These are phyloP conservation scores for Temnothorax curvispinosus DNA, from an alignment of 1,140 invertebrate species.

Conservation along the genomic window DNA sequence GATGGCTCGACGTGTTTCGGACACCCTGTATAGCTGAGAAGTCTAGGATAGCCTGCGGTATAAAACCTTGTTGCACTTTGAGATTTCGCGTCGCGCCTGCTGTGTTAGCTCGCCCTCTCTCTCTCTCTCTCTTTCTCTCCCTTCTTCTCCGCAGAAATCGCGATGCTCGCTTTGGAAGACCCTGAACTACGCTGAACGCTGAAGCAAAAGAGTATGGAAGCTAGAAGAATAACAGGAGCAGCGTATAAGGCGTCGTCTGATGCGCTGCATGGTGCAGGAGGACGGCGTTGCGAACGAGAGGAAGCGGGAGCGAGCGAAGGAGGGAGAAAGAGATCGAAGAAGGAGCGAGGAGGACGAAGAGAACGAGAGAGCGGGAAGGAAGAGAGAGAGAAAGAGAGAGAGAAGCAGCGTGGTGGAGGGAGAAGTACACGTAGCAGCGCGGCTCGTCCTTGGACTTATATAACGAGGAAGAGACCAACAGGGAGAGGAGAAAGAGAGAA, in stretches of 20 bases:
- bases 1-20: background rate
- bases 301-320: background rate
- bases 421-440: background rate
- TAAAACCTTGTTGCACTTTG: conserved; percentile 38
- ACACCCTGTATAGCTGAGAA: conserved; percentile 23
- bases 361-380: background rate
- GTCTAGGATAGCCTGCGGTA: background rate
- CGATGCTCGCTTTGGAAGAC: conserved; percentile 24
- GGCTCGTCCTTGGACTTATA: conserved; percentile 75
- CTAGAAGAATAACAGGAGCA: conserved; percentile 38
- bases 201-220: conserved; percentile 15
- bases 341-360: background rate
- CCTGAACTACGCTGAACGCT: conserved; percentile 24
- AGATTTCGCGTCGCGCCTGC: conserved; percentile 6
- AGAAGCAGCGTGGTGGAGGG: background rate
- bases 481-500: conserved; percentile 38
- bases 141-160: background rate
- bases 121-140: background rate
- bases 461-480: conserved; percentile 72
- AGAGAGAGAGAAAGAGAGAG: conserved; percentile 31
- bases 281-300: conserved; percentile 30
- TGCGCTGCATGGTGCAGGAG: conserved; percentile 41
- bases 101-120: background rate
- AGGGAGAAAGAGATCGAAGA: conserved; percentile 14
- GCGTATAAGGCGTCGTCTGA: conserved; percentile 40